These are phyloP conservation scores for Ciconia stormi DNA, from an alignment of 2,113 vertebrate species.

Conservation along the genomic window DNA sequence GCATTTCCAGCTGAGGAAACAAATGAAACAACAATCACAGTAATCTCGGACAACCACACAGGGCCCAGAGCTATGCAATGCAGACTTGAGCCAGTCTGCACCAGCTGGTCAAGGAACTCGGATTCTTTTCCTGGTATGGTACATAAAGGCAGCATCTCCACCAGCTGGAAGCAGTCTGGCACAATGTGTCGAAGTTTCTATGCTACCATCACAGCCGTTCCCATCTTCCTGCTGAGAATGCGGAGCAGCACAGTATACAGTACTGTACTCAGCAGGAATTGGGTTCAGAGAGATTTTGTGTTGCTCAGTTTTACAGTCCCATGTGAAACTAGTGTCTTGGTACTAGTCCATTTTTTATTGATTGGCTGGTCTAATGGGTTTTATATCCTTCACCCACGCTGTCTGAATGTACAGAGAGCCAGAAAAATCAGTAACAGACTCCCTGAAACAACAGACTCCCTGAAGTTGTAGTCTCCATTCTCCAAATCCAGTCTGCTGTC, in stretches of 20 bases:
- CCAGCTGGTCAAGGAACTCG: neutral
- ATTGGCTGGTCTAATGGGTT: neutral
- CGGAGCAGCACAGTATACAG: neutral
- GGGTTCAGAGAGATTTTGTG: neutral
- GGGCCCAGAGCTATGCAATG: neutral
- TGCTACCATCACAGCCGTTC: neutral
- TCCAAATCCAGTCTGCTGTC: neutral
- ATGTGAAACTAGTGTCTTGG: neutral
- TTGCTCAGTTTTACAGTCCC: neutral
- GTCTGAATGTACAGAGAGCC: neutral
- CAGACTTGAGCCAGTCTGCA: neutral
- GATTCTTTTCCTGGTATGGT: neutral
- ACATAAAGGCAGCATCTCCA: neutral
- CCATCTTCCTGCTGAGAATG: fast-evolving
- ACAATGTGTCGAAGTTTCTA: neutral
- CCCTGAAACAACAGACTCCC: neutral
- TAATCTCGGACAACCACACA: neutral
- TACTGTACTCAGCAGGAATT: neutral
- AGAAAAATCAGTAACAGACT: neutral
- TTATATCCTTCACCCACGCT: neutral
- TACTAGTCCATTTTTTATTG: neutral
- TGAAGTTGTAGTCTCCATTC: neutral
- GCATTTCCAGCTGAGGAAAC: neutral
- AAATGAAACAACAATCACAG: neutral
- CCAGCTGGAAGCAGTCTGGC: neutral